Evolutionary conservation across 92 coral and sea anemone species (phyloP).

Genomic region (Parazoanthus darwini): DNA sequence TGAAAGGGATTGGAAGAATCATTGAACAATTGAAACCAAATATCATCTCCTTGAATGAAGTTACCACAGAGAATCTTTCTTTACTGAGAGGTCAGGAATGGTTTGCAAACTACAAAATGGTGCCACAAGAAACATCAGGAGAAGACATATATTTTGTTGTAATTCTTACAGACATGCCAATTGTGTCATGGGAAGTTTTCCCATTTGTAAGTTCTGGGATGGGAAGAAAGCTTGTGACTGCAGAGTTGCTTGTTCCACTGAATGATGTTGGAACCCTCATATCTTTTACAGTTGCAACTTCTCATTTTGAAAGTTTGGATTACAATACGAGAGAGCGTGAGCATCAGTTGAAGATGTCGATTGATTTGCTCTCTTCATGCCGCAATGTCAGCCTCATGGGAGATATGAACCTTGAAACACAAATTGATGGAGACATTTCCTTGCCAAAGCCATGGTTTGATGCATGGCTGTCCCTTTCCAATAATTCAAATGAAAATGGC

Average conservation of each 20-base stretch:
- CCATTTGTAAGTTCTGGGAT: slow-evolving; percentile 52
- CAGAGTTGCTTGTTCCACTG: slow-evolving; percentile 21
- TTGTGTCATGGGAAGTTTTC: slow-evolving; percentile 42
- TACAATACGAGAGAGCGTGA: slow-evolving; percentile 47
- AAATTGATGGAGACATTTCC: slow-evolving; percentile 60
- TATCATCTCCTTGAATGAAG: slow-evolving; percentile 65
- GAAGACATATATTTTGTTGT: slow-evolving; percentile 43
- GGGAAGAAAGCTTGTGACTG: slow-evolving; percentile 51
- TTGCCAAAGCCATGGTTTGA: slow-evolving; percentile 63
- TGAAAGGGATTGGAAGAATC: slow-evolving; percentile 52
- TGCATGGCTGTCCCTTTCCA: slow-evolving; percentile 51
- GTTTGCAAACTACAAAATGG: slow-evolving; percentile 47
- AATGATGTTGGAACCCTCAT: background rate
- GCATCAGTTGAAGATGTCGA: slow-evolving; percentile 43
- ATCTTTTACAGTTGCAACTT: slow-evolving; percentile 55
- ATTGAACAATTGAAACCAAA: slow-evolving; percentile 46
- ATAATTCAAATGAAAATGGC: slow-evolving; percentile 51
- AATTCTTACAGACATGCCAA: slow-evolving; percentile 39
- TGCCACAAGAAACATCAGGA: slow-evolving; percentile 9
- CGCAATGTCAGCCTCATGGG: slow-evolving; percentile 69
- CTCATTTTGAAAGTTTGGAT: slow-evolving; percentile 57
- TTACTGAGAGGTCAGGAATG: slow-evolving; percentile 48
- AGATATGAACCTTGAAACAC: slow-evolving; percentile 53
- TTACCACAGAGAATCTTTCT: slow-evolving; percentile 44
- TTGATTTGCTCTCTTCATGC: slow-evolving; percentile 43